Evolutionary conservation across 2,888 invertebrate genomes (phyloP).

Genomic region (Brachypterus glaber): DNA sequence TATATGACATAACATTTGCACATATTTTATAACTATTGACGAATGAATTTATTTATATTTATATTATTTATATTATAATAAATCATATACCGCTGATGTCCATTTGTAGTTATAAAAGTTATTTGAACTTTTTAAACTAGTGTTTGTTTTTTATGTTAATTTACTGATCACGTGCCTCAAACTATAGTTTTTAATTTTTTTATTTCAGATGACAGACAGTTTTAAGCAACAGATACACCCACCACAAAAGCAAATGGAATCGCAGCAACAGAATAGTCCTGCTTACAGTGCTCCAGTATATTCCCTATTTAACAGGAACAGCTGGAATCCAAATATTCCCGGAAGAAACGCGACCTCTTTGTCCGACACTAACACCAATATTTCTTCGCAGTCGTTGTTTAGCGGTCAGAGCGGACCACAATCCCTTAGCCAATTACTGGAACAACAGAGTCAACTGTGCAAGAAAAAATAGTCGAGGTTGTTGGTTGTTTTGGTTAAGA

Average conservation of each 20-base stretch:
- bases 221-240: too few relatives aligned
- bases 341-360: slow-evolving; percentile 28
- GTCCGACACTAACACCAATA: slow-evolving; percentile 17
- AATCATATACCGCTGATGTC: too few relatives aligned
- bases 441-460: slow-evolving; percentile 52
- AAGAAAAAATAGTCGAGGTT: too few relatives aligned
- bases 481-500: too few relatives aligned
- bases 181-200: slow-evolving; percentile 9
- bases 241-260: background rate
- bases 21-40: too few relatives aligned
- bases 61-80: too few relatives aligned
- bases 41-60: too few relatives aligned
- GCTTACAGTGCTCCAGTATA: slow-evolving; percentile 29
- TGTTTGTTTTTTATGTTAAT: background rate
- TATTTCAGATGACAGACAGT: slow-evolving; percentile 6
- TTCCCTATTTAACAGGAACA: slow-evolving; percentile 38
- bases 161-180: background rate
- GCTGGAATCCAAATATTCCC: slow-evolving; percentile 37
- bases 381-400: slow-evolving; percentile 50
- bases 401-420: slow-evolving; percentile 72
- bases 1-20: too few relatives aligned
- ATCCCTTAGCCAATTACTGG: slow-evolving; percentile 67
- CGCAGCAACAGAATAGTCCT: background rate
- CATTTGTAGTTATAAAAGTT: too few relatives aligned
- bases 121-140: too few relatives aligned